Conservation (phyloP, 2,797 vertebrate species). For the Phrynocephalus guinanensis region DNA sequence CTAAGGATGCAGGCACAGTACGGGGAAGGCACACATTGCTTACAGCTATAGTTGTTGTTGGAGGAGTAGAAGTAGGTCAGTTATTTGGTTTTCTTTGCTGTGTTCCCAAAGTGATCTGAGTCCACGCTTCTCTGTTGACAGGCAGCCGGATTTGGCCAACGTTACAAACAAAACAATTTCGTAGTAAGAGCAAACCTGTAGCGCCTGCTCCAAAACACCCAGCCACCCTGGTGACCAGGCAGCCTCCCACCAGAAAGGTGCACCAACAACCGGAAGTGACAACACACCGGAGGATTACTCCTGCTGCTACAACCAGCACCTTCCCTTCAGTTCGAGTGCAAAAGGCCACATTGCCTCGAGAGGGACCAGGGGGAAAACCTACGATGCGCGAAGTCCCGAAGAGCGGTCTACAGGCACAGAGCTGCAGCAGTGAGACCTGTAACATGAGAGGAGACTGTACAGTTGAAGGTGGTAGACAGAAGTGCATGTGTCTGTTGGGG, state of each 20-base stretch:
- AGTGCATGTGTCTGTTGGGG: slow-evolving; percentile 83
- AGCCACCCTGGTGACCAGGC: background rate
- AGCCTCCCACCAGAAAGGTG: background rate
- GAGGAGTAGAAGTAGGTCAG: background rate
- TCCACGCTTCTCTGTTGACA: slow-evolving; percentile 29
- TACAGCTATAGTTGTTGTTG: background rate
- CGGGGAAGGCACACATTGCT: background rate
- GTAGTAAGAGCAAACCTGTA: background rate
- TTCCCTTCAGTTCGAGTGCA: background rate
- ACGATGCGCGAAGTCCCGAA: slow-evolving; percentile 47
- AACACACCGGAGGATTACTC: slow-evolving; percentile 5
- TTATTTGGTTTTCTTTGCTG: background rate
- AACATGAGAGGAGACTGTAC: slow-evolving; percentile 78
- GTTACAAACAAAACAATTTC: slow-evolving; percentile 22
- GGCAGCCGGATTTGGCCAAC: slow-evolving; percentile 34
- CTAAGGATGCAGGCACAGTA: background rate
- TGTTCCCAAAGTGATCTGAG: background rate
- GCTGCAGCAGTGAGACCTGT: slow-evolving; percentile 79
- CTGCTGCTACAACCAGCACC: fast-evolving
- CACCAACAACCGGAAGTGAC: background rate
- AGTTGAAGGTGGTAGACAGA: slow-evolving; percentile 57
- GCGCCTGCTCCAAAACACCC: background rate
- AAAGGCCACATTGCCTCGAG: background rate
- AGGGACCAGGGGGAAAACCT: background rate
- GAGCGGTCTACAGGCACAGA: slow-evolving; percentile 63